Base-by-base conservation (phyloP, 1,140 invertebrate species). In the Tetramorium simillimum region DNA sequence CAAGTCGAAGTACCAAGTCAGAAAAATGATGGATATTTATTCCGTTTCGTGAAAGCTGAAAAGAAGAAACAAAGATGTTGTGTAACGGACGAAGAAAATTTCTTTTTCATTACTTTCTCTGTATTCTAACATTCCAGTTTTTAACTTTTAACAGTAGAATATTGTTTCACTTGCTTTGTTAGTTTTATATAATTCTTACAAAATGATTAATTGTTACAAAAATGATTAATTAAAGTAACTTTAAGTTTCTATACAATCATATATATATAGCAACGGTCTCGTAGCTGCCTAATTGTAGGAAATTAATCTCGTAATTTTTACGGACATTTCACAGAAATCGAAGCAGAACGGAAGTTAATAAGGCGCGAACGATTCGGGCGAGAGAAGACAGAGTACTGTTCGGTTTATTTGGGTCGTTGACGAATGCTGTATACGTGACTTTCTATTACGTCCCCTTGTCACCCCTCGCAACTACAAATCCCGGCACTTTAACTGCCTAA, bases 301-400 rank as follows among this genome's bases (percentile, higher is more conserved):
- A 77, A 89, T 86, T 86, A 65, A 81, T 89, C 70, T 46, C 24
- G 5, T 7, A n/a, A 7, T 33, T 67, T 72, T 58, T 60, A 58
- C 21, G n/a, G 2, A 53, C 14, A 58, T 3, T 1, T 16, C 21
- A 24, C 72, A 21, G 72, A 37, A 70, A 85, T 46, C 53, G 58
- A 62, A 40, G 46, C 53, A 43, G 24, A 72, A 85, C 78, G 81
- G 82, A 43, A 51, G 84, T 51, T 92, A 91, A 92, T 92, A 92
- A 92, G 89, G 87, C 85, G 86, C 62, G 70, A 92, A 90, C 76
- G 77, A 92, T 92, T 89, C 67, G 86, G 62, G 53, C 10, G 49
- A 87, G 63, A 63, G 76, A 86, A 78, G 76, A 73, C 73, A 46
- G 63, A 90, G 77, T 33, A 85, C 43, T 69, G 72, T 40, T 62